phyloP scores from a whole-genome alignment of 2,113 vertebrate species.

The Sapajus apella region DNA sequence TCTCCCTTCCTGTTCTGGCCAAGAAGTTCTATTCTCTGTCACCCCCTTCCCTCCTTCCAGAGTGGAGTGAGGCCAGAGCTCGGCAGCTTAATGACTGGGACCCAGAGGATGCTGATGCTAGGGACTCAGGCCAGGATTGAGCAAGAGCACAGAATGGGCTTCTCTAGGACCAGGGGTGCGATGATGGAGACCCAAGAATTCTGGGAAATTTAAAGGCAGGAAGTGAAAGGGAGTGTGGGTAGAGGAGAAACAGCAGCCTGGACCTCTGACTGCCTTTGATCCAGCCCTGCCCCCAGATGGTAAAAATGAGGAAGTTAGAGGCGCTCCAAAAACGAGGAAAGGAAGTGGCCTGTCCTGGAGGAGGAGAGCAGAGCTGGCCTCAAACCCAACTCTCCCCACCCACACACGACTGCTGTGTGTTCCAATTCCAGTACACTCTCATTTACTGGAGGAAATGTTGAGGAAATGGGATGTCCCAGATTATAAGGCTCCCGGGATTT shows the following conservation, averaged over 20 bases:
- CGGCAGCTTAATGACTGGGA: not conserved
- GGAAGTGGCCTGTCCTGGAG: not conserved
- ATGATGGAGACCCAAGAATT: not conserved
- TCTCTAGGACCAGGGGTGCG: too few relatives aligned
- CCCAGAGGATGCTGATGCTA: not conserved
- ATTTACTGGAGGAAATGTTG: not conserved
- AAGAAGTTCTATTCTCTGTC: not conserved
- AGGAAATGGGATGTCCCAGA: not conserved
- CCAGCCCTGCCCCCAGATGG: not conserved
- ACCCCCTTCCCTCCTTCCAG: not conserved
- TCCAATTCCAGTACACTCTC: not conserved
- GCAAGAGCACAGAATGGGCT: not conserved
- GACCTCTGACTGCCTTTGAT: not conserved
- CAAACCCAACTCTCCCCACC: too few relatives aligned
- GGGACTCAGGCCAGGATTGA: not conserved
- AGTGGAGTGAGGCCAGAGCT: not conserved
- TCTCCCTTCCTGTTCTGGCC: not conserved
- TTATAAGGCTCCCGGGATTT: not conserved
- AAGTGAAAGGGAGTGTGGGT: not conserved
- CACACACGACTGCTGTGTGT: accelerated
- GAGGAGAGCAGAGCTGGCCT: not conserved
- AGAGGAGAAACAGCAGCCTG: not conserved
- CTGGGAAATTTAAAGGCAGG: not conserved
- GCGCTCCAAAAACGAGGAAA: not conserved
- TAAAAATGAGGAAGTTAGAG: conserved; percentile 46